These are phyloP conservation scores for Idaea straminata DNA, from an alignment of 2,888 invertebrate genomes.

Conservation along the genomic window DNA sequence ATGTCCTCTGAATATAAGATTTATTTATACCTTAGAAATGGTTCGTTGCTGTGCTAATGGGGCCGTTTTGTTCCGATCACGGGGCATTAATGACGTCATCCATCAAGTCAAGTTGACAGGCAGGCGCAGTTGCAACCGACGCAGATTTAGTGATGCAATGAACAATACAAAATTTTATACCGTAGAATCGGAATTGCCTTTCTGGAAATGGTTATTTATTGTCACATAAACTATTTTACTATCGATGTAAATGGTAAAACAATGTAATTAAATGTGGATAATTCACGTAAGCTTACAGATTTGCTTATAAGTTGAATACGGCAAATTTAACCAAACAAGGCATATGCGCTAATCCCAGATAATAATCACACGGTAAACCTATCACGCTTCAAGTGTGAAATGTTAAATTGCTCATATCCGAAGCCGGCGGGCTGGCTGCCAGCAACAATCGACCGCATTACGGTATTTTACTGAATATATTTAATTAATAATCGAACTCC, in stretches of 20 bases:
- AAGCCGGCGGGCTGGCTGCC: slow-evolving; percentile 25
- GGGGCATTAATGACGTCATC: slow-evolving; percentile 66
- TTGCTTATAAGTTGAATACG: slow-evolving; percentile 19
- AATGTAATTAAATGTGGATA: slow-evolving; percentile 10
- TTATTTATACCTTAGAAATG: slow-evolving; percentile 29
- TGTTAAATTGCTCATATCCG: slow-evolving; percentile 50
- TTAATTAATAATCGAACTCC: slow-evolving; percentile 33
- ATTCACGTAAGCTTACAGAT: slow-evolving; percentile 30
- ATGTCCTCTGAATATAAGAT: slow-evolving; percentile 26
- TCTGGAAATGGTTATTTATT: neutral
- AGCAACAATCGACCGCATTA: slow-evolving; percentile 33
- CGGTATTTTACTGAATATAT: slow-evolving; percentile 36
- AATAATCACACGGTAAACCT: slow-evolving; percentile 58
- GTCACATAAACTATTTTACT: slow-evolving; percentile 1
- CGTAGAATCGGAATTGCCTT: slow-evolving; percentile 15
- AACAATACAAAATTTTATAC: slow-evolving; percentile 18
- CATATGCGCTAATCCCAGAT: slow-evolving; percentile 48
- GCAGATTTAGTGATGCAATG: slow-evolving; percentile 37
- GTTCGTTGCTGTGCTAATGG: slow-evolving; percentile 44
- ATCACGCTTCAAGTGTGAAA: slow-evolving; percentile 57
- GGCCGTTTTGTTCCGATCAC: slow-evolving; percentile 57
- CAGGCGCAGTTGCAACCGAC: slow-evolving; percentile 56
- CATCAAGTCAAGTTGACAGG: slow-evolving; percentile 63
- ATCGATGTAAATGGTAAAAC: slow-evolving; percentile 1
- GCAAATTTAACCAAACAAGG: slow-evolving; percentile 34